Evolutionary conservation across 2,113 vertebrate genomes (phyloP), one percentile per base, ranked within the genome.

Genomic region (Chaetops frenatus): DNA sequence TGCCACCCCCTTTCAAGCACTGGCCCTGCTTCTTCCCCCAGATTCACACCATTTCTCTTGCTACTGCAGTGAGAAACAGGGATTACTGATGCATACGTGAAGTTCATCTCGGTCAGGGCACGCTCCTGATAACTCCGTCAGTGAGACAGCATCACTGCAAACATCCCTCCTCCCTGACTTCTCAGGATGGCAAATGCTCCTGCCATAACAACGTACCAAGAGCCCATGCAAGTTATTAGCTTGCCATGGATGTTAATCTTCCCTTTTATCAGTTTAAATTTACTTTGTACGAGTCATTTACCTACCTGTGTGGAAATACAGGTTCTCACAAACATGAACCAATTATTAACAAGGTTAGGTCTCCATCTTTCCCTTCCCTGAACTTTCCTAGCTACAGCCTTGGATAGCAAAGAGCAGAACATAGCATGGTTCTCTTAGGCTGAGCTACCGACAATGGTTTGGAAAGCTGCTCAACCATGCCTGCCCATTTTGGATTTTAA

Each of bases 1-100:
- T 76, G n/a, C 35, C 0, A 1, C 10, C 8, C 24, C 38, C 20
- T 76, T 22, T 5, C 0, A 0, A 42, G 27, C 27, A 12, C 67
- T 5, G 17, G 10, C 20, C 36, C 21, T 21, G 9, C 42, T 76
- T 9, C 53, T 56, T 48, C 7, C 33, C 33, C 38, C 0, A 2
- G 15, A 24, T 67, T 83, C 29, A 50, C 25, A 44, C 22, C 19
- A 11, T 27, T 67, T 40, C 36, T 66, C 44, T 29, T 25, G 48
- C 53, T 42, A 12, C 3, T 15, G 62, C 66, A 42, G 25, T 15
- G 9, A 42, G 58, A 78, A 66, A 35, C 7, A 1, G 60, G 25
- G 14, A 36, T 92, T 62, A 35, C 31, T n/a, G 23, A 60, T 7
- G 2, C 16, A 25, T 20, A 54, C 22, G 40, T 18, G 22, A 67